phyloP scores from a whole-genome alignment of 2,113 vertebrate genomes.

The Myrmecophaga tridactyla region DNA sequence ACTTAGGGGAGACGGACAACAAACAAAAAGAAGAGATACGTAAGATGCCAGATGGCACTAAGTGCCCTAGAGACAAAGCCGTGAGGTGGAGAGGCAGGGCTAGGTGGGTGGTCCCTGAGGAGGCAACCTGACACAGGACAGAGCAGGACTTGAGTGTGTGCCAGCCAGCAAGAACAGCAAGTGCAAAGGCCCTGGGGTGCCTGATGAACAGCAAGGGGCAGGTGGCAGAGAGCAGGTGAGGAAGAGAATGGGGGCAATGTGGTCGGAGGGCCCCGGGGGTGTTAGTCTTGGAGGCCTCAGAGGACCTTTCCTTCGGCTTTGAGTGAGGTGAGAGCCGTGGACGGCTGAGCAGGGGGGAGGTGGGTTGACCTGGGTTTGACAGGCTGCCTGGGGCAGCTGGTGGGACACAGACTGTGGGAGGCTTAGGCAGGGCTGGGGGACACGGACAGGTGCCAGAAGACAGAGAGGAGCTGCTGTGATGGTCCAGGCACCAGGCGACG shows the following conservation, averaged over 20 bases:
- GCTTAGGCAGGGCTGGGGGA: neutral
- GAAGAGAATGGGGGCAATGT: neutral
- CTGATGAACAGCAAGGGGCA: neutral
- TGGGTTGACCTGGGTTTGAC: neutral
- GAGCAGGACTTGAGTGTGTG: neutral
- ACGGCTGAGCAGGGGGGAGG: neutral
- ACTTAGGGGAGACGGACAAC: neutral
- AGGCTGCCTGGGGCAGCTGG: neutral
- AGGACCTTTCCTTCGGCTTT: neutral
- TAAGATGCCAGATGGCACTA: neutral
- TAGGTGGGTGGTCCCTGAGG: neutral
- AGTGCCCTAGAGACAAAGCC: neutral
- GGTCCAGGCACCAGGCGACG: neutral
- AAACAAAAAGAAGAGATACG: neutral
- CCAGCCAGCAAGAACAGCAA: neutral
- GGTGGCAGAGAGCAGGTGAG: neutral
- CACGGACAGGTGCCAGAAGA: too few relatives aligned
- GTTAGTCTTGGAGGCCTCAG: neutral
- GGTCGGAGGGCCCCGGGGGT: neutral
- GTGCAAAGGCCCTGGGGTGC: neutral
- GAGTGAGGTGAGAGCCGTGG: neutral
- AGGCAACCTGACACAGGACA: neutral
- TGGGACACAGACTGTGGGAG: neutral
- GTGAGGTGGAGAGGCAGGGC: too few relatives aligned
- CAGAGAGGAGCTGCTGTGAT: neutral